Percentiles rank a stretch among this genome's conserved stretches.
Evolutionary conservation across 2,797 vertebrate species (phyloP).

Genomic region (Morus bassanus): DNA sequence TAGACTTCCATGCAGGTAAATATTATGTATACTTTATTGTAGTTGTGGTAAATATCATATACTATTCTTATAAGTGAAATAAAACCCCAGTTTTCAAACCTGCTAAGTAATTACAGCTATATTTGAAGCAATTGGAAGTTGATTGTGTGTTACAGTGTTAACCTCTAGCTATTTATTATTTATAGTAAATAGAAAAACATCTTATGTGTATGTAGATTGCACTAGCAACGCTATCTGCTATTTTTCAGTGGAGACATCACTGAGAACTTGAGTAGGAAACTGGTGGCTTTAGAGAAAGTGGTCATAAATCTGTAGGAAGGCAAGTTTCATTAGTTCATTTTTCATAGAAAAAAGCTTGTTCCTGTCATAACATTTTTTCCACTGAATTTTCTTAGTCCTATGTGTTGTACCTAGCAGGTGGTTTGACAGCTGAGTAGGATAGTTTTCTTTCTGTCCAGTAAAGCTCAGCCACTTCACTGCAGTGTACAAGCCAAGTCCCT

Average conservation of each 20-base stretch:
- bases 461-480: not conserved
- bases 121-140: not conserved
- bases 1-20: slow-evolving; percentile 97
- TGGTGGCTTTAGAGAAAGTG: not conserved
- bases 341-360: not conserved
- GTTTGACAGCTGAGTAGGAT: not conserved
- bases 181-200: not conserved
- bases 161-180: not conserved
- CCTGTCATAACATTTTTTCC: not conserved
- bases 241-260: not conserved
- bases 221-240: not conserved
- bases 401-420: not conserved
- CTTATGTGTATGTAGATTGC: rapidly evolving
- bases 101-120: not conserved
- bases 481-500: not conserved
- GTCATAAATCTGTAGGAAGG: not conserved
- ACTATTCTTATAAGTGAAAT: not conserved
- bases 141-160: not conserved
- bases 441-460: not conserved
- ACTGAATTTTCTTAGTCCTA: not conserved
- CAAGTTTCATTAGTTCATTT: not conserved
- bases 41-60: not conserved
- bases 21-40: not conserved
- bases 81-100: not conserved
- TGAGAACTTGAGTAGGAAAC: not conserved